These are phyloP conservation scores for Tetrapedia diversipes DNA, from an alignment of 2,888 invertebrate genomes.

Conservation along the genomic window DNA sequence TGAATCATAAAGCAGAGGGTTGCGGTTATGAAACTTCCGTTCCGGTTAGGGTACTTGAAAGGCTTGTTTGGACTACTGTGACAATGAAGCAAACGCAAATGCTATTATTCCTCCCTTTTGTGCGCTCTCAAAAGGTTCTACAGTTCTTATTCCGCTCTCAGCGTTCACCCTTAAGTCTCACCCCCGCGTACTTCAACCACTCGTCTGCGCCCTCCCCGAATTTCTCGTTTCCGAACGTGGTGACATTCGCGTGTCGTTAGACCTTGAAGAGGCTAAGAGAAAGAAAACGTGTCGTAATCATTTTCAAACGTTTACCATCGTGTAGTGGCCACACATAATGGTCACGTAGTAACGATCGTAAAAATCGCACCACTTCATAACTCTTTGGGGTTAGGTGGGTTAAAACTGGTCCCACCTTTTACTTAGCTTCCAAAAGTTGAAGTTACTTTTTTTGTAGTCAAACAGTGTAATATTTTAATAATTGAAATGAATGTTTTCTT, in stretches of 20 bases:
- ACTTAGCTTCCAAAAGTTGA: too few relatives aligned
- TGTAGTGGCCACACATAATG: too few relatives aligned
- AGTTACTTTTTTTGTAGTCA: too few relatives aligned
- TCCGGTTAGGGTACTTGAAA: neutral
- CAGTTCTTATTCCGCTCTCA: neutral
- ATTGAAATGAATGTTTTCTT: too few relatives aligned
- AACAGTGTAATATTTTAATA: too few relatives aligned
- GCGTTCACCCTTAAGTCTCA: neutral
- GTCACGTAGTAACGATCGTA: too few relatives aligned
- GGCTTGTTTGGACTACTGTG: neutral
- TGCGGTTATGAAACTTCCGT: neutral
- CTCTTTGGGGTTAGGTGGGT: too few relatives aligned
- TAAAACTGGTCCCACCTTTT: too few relatives aligned
- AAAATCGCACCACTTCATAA: too few relatives aligned
- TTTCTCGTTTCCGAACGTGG: neutral
- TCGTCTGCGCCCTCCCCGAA: neutral
- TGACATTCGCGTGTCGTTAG: neutral
- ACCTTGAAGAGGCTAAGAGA: neutral
- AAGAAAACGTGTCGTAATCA: too few relatives aligned
- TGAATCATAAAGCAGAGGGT: neutral
- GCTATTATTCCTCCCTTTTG: neutral
- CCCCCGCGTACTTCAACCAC: slow-evolving; percentile 5
- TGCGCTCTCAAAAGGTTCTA: neutral
- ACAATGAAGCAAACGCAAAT: neutral
- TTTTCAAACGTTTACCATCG: too few relatives aligned